phyloP scores from a whole-genome alignment of 1,140 invertebrate species.

The Drosophila miranda region DNA sequence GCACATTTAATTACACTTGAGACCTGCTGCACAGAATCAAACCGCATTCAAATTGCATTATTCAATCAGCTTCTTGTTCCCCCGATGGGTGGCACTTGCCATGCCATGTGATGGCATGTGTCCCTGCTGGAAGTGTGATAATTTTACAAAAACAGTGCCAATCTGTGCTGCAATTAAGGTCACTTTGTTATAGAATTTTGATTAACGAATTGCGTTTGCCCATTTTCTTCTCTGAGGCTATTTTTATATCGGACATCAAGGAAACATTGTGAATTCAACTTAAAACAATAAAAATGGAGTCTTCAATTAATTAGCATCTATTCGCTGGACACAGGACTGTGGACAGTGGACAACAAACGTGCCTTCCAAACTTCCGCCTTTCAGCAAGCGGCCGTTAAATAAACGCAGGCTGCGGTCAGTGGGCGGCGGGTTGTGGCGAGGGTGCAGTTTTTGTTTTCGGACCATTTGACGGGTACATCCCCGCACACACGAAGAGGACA shows the following conservation, averaged over 20 bases:
- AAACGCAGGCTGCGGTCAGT: slow-evolving; percentile 47
- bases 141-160: slow-evolving; percentile 33
- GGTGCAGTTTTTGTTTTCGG: slow-evolving; percentile 68
- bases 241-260: slow-evolving; percentile 12
- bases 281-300: slow-evolving; percentile 40
- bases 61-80: slow-evolving; percentile 53
- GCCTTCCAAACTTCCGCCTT: slow-evolving; percentile 64
- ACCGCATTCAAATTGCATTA: slow-evolving; percentile 73
- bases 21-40: slow-evolving; percentile 65
- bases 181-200: slow-evolving; percentile 44
- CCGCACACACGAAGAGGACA: slow-evolving; percentile 11
- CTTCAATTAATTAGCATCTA: slow-evolving; percentile 72
- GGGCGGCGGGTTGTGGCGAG: slow-evolving; percentile 22
- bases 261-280: slow-evolving; percentile 1
- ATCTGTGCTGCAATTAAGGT: slow-evolving; percentile 55
- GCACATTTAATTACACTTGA: slow-evolving; percentile 70
- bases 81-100: neutral
- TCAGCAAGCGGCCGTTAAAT: slow-evolving; percentile 51
- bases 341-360: slow-evolving; percentile 42
- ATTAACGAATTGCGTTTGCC: slow-evolving; percentile 46
- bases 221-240: neutral
- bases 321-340: slow-evolving; percentile 25
- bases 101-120: too few relatives aligned
- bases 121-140: too few relatives aligned
- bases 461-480: slow-evolving; percentile 58